Conservation (phyloP, 2,888 invertebrate species). For the Osmoderma eremita region DNA sequence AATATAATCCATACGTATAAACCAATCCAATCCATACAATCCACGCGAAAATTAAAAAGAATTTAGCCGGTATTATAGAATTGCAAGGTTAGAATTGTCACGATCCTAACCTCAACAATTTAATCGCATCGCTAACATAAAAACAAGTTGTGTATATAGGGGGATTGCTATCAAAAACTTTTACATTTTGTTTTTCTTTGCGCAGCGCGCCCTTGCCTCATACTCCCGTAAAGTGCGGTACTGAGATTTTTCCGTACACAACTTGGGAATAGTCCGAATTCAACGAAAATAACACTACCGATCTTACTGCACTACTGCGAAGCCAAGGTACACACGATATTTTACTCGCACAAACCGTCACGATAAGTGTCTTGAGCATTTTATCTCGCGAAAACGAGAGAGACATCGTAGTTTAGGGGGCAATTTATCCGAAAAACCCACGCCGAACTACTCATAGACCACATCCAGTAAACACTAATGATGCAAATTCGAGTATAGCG, state of each 20-base stretch:
- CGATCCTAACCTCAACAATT: constrained; percentile 56
- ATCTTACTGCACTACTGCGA: constrained; percentile 25
- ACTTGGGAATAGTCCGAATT: constrained; percentile 30
- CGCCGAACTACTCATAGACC: constrained; percentile 61
- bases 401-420: constrained; percentile 29
- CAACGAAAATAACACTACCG: constrained; percentile 36
- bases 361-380: constrained; percentile 12
- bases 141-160: constrained; percentile 14
- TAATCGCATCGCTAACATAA: constrained; percentile 35
- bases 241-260: constrained; percentile 32
- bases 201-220: constrained; percentile 68
- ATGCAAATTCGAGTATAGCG: constrained; percentile 61
- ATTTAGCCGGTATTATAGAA: constrained; percentile 43
- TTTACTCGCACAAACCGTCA: constrained; percentile 11
- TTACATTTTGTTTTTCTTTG: constrained; percentile 69
- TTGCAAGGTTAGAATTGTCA: constrained; percentile 56
- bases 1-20: constrained; percentile 49
- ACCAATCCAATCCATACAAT: constrained; percentile 17
- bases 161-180: constrained; percentile 47
- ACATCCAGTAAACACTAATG: constrained; percentile 67
- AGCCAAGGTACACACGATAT: constrained; percentile 33
- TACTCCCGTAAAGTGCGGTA: constrained; percentile 55
- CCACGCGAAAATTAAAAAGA: constrained; percentile 14
- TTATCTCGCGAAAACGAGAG: constrained; percentile 16
- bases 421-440: constrained; percentile 32